These are phyloP conservation scores for Acrocera orbiculus DNA, from an alignment of 2,888 invertebrate genomes.

Conservation along the genomic window DNA sequence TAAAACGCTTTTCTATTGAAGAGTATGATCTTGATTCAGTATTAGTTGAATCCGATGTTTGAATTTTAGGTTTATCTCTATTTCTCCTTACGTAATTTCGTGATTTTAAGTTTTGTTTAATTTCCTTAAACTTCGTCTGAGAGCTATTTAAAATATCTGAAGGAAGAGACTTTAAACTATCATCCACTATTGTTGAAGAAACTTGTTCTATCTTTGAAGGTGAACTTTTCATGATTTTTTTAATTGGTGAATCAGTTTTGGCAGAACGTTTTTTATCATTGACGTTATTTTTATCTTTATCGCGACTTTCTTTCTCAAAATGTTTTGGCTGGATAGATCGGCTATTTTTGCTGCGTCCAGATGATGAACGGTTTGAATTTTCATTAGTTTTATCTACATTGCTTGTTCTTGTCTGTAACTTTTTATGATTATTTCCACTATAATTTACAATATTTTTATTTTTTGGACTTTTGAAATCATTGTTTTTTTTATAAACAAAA, in stretches of 20 bases:
- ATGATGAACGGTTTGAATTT: not conserved
- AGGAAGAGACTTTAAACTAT: no score
- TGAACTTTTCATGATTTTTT: no score
- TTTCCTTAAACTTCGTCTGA: slow-evolving; percentile 34
- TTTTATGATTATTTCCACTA: no score
- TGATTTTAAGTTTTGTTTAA: slow-evolving; percentile 38
- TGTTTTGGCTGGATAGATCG: slow-evolving; percentile 1
- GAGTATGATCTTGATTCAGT: slow-evolving; percentile 9
- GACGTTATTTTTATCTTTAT: slow-evolving; percentile 1
- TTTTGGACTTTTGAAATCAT: no score
- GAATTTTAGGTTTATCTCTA: slow-evolving; percentile 41
- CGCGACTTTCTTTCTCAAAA: slow-evolving; percentile 5
- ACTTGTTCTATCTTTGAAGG: no score
- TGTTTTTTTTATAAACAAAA: no score
- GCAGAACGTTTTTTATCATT: not conserved
- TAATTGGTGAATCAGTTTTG: slow-evolving; percentile 5
- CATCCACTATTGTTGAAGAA: no score
- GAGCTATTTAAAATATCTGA: no score
- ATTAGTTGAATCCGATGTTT: slow-evolving; percentile 19
- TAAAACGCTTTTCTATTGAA: slow-evolving; percentile 7
- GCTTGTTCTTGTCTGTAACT: no score
- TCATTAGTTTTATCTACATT: no score
- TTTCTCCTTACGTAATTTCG: slow-evolving; percentile 49
- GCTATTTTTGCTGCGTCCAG: slow-evolving; percentile 1
- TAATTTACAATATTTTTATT: no score